phyloP scores from a whole-genome alignment of 2,113 vertebrate species.

The Marcusenius ussheri region DNA sequence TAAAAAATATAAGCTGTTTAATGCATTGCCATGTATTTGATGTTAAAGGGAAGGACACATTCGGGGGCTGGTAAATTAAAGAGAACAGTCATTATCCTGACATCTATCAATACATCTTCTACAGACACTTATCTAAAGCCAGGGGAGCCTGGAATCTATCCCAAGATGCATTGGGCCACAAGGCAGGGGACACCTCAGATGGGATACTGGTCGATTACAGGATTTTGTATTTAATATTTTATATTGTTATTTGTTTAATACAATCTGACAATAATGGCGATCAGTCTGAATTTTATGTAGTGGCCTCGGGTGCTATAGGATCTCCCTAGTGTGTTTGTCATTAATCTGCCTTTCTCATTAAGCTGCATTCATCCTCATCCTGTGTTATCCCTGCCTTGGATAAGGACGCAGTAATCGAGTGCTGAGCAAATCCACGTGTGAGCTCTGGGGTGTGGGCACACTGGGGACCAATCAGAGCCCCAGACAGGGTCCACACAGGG shows the following conservation, averaged over 20 bases:
- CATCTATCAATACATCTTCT: neutral
- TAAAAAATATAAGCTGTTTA: neutral
- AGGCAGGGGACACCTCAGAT: neutral
- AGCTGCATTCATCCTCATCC: neutral
- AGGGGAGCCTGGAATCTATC: neutral
- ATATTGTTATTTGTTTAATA: neutral
- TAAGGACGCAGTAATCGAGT: neutral
- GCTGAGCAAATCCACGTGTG: neutral
- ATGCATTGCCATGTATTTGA: neutral
- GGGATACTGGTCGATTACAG: neutral
- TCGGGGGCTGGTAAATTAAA: neutral
- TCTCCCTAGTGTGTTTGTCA: neutral
- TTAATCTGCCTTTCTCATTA: conserved; percentile 5
- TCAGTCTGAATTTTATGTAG: neutral
- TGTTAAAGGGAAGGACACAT: neutral
- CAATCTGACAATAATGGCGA: neutral
- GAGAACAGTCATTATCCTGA: neutral
- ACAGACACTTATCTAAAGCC: neutral
- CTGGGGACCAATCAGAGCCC: too few species aligned
- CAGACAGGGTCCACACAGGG: neutral
- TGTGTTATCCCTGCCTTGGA: neutral
- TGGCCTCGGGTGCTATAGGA: neutral
- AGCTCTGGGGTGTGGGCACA: too few species aligned
- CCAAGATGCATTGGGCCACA: neutral
- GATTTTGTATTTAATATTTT: neutral